These are phyloP conservation scores for Ptychodera flava DNA, from an alignment of 35 echinoderm and acorn worm species.

Conservation along the genomic window DNA sequence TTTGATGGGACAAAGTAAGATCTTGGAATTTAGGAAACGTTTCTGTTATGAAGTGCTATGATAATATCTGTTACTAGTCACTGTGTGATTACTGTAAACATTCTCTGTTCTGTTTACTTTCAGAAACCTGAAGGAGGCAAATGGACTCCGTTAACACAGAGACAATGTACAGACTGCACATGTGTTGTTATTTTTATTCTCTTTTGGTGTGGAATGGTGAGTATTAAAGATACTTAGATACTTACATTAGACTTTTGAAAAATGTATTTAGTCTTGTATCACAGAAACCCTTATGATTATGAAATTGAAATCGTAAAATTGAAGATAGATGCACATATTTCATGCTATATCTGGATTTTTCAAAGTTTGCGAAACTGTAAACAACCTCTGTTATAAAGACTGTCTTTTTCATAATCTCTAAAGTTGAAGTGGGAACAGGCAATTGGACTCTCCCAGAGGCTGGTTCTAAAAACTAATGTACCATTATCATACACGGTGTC, in stretches of 20 bases:
- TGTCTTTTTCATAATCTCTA: too few species aligned
- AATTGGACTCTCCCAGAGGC: too few species aligned
- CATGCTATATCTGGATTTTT: neutral
- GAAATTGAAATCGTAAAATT: neutral
- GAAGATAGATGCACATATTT: neutral
- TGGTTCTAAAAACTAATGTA: too few species aligned
- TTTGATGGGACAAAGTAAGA: too few species aligned
- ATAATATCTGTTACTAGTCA: too few species aligned
- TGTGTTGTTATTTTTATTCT: constrained; percentile 69
- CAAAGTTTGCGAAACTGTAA: neutral
- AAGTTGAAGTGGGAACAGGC: too few species aligned
- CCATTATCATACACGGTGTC: too few species aligned
- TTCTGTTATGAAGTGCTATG: too few species aligned
- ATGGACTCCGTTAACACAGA: neutral
- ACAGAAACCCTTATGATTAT: neutral
- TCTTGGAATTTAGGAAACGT: too few species aligned
- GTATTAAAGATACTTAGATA: neutral
- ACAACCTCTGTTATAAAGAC: neutral
- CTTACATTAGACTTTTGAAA: neutral
- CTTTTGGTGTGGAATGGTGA: constrained; percentile 87
- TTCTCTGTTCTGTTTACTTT: neutral
- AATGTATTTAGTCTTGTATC: neutral
- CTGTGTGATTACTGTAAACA: too few species aligned
- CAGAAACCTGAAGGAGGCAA: neutral
- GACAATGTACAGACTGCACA: constrained; percentile 73